phyloP scores from a whole-genome alignment of 1,140 invertebrate species.

The Scaptodrosophila lebanonensis region DNA sequence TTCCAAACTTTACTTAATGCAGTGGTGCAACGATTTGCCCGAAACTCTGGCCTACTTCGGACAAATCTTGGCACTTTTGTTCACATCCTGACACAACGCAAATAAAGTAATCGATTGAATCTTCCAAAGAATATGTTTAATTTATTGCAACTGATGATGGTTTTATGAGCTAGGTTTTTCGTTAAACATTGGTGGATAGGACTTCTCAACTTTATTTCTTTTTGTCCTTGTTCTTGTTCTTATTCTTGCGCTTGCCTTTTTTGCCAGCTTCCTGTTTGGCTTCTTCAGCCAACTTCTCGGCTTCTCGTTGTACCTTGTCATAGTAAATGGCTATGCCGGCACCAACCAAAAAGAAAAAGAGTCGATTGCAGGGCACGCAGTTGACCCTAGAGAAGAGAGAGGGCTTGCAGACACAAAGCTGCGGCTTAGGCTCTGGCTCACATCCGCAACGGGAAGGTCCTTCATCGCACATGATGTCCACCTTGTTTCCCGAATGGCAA shows the following conservation, averaged over 20 bases:
- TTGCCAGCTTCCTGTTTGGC: conserved; percentile 14
- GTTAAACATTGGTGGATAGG: too few relatives aligned
- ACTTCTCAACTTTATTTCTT: conserved; percentile 4
- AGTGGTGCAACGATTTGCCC: too few relatives aligned
- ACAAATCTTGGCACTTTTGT: too few relatives aligned
- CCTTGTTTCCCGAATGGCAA: too few relatives aligned
- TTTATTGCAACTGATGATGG: too few relatives aligned
- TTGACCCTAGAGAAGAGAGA: conserved; percentile 40
- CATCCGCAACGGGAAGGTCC: conserved; percentile 11
- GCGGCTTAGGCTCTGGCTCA: conserved; percentile 19
- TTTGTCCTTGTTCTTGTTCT: conserved; percentile 6
- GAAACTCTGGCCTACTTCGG: too few relatives aligned
- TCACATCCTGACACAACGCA: too few relatives aligned
- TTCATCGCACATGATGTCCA: too few relatives aligned
- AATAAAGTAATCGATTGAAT: too few relatives aligned
- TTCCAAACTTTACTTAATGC: too few relatives aligned
- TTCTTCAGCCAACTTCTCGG: conserved; percentile 22
- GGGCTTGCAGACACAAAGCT: conserved; percentile 37
- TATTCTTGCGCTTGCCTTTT: conserved; percentile 25
- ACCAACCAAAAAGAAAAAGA: conserved; percentile 52
- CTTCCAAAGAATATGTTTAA: too few relatives aligned
- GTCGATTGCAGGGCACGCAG: conserved; percentile 48
- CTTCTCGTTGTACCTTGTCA: conserved; percentile 27
- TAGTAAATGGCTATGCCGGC: conserved; percentile 31
- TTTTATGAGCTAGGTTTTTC: too few relatives aligned